Evolutionary conservation across 2,888 invertebrate species (phyloP), one percentile per base, ranked within the genome.

Genomic region (Empis livida): DNA sequence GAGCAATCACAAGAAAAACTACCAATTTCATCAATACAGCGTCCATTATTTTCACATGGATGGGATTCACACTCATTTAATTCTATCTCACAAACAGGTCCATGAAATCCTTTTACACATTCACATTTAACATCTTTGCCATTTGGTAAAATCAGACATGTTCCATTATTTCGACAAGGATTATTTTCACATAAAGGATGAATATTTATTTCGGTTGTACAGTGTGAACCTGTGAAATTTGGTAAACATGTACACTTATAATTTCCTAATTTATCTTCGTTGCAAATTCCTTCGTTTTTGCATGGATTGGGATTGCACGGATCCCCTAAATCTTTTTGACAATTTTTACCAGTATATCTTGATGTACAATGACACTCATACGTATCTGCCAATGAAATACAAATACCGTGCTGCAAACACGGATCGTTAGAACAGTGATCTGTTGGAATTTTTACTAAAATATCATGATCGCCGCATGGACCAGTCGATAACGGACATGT

Each of bases 331-430:
- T 88, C 87, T 65, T 80, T 79, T 68, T 90, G 83, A 71, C 92
- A 92, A 71, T 89, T 88, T 71, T 84, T 84, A 55, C 92, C 91
- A 47, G 84, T 79, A 70, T 87, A 92, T 47, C 89, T 79, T 31
- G 87, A 80, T 49, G 82, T 76, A 72, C 92, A 92, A 63, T 80
- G 79, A 68, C 93, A 93, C 62, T 84, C 83, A 68, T 89, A 91
- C 51, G 79, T 76, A 61, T 89, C 88, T 53, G 77, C 51, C 13
- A 35, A 35, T n/a, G 13, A 35, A 54, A 84, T 79, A 69, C 88
- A 89, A 42, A 77, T 79, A 47, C 89, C 90, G 66, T 84, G 87
- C 59, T 81, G 75, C 82, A 88, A 80, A 71, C 87, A 88, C 23
- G 88, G 86, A 65, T 87, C 84, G 62, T 81, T 79, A 60, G 78